phyloP scores from a whole-genome alignment of 2,797 vertebrate genomes.

The Astyanax mexicanus region DNA sequence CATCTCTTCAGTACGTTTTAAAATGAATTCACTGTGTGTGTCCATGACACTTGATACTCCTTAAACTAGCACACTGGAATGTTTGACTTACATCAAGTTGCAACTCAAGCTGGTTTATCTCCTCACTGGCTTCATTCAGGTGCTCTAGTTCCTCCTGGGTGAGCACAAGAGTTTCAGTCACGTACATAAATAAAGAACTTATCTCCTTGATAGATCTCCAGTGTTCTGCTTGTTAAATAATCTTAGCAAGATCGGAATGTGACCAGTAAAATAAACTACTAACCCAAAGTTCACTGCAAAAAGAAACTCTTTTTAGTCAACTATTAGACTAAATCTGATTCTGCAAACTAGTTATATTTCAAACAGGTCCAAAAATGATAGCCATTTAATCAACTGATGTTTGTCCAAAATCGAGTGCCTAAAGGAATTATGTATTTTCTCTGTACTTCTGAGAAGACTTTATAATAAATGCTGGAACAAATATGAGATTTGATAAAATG shows the following conservation, averaged over 20 bases:
- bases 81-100: slow-evolving; percentile 84
- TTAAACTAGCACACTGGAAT: not conserved
- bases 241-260: not conserved
- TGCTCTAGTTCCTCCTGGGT: slow-evolving; percentile 89
- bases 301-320: no score
- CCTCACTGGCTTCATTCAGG: slow-evolving; percentile 90
- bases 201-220: not conserved
- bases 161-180: slow-evolving; percentile 17
- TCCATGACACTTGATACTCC: not conserved
- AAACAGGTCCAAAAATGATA: no score
- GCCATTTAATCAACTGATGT: no score
- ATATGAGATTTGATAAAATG: not conserved
- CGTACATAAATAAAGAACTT: not conserved
- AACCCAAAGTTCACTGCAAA: no score
- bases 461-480: not conserved
- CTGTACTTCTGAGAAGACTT: not conserved
- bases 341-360: no score
- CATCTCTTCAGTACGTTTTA: not conserved
- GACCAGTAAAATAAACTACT: no score
- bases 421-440: no score
- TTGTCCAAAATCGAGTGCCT: no score
- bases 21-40: not conserved
- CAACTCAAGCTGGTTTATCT: slow-evolving; percentile 91
- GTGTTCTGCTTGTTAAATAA: not conserved
- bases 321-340: no score